Conservation (phyloP, 2,888 invertebrate genomes). For the Heteromurus nitidus region DNA sequence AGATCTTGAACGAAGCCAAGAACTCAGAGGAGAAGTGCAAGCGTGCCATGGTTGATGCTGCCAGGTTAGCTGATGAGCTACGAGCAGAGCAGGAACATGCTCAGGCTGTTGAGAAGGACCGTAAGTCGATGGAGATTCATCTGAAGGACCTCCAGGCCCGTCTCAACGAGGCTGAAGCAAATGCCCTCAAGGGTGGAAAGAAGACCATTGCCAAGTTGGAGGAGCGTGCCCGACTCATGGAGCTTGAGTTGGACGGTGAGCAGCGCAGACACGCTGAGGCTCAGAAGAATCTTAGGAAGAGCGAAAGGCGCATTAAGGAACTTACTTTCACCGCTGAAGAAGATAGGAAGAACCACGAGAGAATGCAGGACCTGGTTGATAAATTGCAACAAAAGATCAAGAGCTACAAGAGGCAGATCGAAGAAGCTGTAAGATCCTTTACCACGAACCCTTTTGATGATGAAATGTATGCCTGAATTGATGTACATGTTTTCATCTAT, state of each 20-base stretch:
- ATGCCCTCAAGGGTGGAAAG: conserved; percentile 99
- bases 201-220: conserved; percentile 84
- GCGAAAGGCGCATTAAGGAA: conserved; percentile 78
- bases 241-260: conserved; percentile 79
- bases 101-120: conserved; percentile 46
- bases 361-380: conserved; percentile 80
- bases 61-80: conserved; percentile 95
- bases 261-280: conserved; percentile 79
- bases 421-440: conserved; percentile 79
- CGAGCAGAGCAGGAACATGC: conserved; percentile 95
- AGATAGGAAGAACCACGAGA: conserved; percentile 80
- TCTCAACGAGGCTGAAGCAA: conserved; percentile 96
- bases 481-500: no score
- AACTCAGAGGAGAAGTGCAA: conserved; percentile 77
- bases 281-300: conserved; percentile 78
- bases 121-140: conserved; percentile 51
- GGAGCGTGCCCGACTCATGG: conserved; percentile 76
- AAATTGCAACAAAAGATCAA: conserved; percentile 79
- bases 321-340: conserved; percentile 78
- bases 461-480: background rate
- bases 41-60: conserved; percentile 79
- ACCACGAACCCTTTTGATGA: background rate
- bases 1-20: conserved; percentile 72
- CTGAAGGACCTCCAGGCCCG: conserved; percentile 95
- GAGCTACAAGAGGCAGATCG: conserved; percentile 76